phyloP scores from a whole-genome alignment of 2,113 vertebrate genomes.

The Sardina pilchardus region DNA sequence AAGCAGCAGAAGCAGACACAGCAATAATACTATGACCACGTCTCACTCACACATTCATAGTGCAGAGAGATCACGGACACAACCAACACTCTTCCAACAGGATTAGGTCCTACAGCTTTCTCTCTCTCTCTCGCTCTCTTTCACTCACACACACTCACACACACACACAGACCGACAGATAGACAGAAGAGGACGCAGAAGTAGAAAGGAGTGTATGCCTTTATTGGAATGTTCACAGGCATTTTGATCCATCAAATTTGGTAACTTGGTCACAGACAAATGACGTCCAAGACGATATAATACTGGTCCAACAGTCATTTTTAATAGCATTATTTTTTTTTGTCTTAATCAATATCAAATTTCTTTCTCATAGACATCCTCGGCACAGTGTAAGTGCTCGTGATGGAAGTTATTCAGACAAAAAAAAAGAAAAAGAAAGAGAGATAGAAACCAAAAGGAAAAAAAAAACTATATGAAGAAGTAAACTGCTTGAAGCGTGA shows the following conservation, averaged over 20 bases:
- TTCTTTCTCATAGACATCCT: slow-evolving; percentile 11
- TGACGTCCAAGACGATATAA: slow-evolving; percentile 32
- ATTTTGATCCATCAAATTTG: slow-evolving; percentile 90
- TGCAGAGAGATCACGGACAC: not conserved
- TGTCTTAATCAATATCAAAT: slow-evolving; percentile 1
- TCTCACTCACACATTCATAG: too few species aligned
- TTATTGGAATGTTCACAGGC: slow-evolving; percentile 94
- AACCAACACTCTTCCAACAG: not conserved
- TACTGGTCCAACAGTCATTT: slow-evolving; percentile 81
- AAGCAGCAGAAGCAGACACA: too few species aligned
- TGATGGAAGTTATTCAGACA: not conserved
- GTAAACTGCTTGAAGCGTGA: slow-evolving; percentile 2
- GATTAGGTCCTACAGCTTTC: not conserved
- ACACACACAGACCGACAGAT: not conserved
- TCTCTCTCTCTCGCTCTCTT: not conserved
- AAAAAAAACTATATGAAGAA: not conserved
- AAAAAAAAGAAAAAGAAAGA: not conserved
- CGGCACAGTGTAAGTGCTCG: not conserved
- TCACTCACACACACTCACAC: not conserved
- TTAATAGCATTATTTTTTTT: slow-evolving; percentile 12
- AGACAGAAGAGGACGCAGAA: slow-evolving; percentile 44
- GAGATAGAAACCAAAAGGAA: not conserved
- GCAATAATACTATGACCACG: too few species aligned
- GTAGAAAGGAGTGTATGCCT: slow-evolving; percentile 90
- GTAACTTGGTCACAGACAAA: slow-evolving; percentile 72